Evolutionary conservation across 2,797 vertebrate genomes (phyloP).

Genomic region (Coccyzus lansbergi): DNA sequence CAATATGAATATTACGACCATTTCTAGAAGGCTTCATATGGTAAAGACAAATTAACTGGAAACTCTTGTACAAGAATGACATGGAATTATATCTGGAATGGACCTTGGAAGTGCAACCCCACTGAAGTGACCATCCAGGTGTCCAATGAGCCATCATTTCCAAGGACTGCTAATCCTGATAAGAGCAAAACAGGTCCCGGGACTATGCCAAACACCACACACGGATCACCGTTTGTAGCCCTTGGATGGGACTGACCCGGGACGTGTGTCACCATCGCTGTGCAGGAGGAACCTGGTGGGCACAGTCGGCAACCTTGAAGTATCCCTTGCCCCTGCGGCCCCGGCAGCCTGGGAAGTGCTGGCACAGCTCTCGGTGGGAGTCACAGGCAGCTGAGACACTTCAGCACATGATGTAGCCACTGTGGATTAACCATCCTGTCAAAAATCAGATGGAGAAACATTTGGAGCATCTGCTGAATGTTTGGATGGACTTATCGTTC

Average conservation of each 20-base stretch:
- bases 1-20: background rate
- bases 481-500: background rate
- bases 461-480: background rate
- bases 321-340: background rate
- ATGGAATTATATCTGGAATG: background rate
- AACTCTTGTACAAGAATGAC: background rate
- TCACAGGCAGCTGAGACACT: background rate
- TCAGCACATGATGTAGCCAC: fast-evolving
- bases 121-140: fast-evolving
- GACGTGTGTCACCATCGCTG: fast-evolving
- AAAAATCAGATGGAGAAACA: background rate
- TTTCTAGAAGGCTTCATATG: background rate
- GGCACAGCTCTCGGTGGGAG: background rate
- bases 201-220: background rate
- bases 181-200: fast-evolving
- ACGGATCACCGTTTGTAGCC: fast-evolving
- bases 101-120: background rate
- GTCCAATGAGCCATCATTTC: fast-evolving
- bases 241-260: fast-evolving
- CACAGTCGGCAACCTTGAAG: fast-evolving
- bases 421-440: background rate
- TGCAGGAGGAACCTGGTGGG: background rate
- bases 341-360: background rate
- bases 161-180: background rate
- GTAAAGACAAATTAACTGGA: background rate